These are phyloP conservation scores for Bhutanitis thaidina DNA, from an alignment of 2,888 invertebrate species.

Conservation along the genomic window DNA sequence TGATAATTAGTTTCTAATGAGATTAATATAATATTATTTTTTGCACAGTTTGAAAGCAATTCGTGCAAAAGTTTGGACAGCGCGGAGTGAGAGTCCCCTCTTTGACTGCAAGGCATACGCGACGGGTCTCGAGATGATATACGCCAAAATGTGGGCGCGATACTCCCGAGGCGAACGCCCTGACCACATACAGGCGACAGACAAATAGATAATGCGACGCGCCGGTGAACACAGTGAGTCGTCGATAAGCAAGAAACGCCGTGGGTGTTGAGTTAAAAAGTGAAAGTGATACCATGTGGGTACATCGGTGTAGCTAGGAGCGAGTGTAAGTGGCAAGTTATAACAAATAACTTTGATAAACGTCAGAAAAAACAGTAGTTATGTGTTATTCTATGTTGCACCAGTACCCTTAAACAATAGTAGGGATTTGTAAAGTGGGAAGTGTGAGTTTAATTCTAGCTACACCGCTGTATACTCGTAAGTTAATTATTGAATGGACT, in stretches of 20 bases:
- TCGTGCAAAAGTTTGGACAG: constrained; percentile 97
- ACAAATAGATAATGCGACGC: constrained; percentile 45
- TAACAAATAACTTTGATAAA: neutral
- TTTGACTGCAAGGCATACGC: constrained; percentile 98
- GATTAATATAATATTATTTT: neutral
- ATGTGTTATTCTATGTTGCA: neutral
- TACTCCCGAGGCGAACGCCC: constrained; percentile 88
- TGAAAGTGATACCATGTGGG: constrained; percentile 8
- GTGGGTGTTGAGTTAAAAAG: constrained; percentile 35
- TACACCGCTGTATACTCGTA: neutral
- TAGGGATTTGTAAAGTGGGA: neutral
- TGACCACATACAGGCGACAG: constrained; percentile 85
- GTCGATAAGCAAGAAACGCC: constrained; percentile 36
- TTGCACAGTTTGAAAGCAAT: constrained; percentile 89
- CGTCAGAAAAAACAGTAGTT: neutral
- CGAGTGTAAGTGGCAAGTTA: neutral
- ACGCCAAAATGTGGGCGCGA: constrained; percentile 94
- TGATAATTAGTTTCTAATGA: too few species aligned
- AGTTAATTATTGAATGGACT: neutral
- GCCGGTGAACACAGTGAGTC: constrained; percentile 12
- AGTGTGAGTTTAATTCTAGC: constrained; percentile 7
- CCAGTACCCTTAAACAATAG: neutral
- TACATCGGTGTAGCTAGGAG: neutral
- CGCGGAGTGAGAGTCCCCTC: constrained; percentile 92
- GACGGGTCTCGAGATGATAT: constrained; percentile 93